phyloP scores from a whole-genome alignment of 2,888 invertebrate species.

The Oligia latruncula region DNA sequence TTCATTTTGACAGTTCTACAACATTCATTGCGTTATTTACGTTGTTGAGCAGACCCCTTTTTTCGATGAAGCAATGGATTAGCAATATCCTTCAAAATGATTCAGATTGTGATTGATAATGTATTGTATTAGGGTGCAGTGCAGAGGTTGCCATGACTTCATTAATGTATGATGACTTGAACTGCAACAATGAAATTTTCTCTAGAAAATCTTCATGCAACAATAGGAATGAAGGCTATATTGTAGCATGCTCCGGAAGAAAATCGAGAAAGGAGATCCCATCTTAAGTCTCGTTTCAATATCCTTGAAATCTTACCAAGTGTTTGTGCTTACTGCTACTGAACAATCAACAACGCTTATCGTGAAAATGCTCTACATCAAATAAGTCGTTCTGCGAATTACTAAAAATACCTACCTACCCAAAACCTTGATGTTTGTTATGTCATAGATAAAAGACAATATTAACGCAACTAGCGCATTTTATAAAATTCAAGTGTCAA shows the following conservation, averaged over 20 bases:
- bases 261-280: background rate
- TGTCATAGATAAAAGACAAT: conserved; percentile 35
- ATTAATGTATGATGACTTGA: too few relatives aligned
- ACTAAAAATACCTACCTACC: conserved; percentile 5
- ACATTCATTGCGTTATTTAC: too few relatives aligned
- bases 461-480: conserved; percentile 24
- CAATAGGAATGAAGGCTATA: background rate
- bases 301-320: background rate
- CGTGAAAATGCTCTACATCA: background rate
- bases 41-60: too few relatives aligned
- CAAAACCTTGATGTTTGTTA: conserved; percentile 38
- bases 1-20: too few relatives aligned
- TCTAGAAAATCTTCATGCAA: too few relatives aligned
- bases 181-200: background rate
- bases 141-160: too few relatives aligned
- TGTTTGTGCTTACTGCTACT: background rate
- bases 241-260: background rate
- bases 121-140: too few relatives aligned
- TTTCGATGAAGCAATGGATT: too few relatives aligned
- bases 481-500: conserved; percentile 28
- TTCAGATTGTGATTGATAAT: too few relatives aligned
- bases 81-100: too few relatives aligned
- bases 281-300: too few relatives aligned
- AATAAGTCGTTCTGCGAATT: conserved; percentile 1
- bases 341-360: background rate